These are phyloP conservation scores for Pteropus alecto DNA, from an alignment of 2,113 vertebrate genomes.

Conservation along the genomic window DNA sequence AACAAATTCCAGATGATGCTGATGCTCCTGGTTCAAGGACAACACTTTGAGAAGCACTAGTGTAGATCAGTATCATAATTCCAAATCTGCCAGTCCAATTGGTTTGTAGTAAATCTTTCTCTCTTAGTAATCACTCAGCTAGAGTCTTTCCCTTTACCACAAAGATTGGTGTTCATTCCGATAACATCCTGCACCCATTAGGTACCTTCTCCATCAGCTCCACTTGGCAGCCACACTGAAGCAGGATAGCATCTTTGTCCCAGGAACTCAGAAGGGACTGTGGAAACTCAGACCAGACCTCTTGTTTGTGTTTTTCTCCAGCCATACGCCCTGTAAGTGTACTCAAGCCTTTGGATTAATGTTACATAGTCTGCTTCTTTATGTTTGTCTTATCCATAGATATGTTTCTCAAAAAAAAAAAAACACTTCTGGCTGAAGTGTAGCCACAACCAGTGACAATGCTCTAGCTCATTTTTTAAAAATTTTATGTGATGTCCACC, in stretches of 20 bases:
- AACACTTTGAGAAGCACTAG: background rate
- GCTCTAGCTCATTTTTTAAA: background rate
- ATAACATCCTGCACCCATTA: constrained; percentile 60
- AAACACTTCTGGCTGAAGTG: background rate
- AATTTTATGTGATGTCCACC: background rate
- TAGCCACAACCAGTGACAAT: background rate
- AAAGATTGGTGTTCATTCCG: background rate
- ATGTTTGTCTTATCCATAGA: background rate
- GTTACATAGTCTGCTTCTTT: background rate
- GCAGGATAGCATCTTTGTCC: constrained; percentile 85
- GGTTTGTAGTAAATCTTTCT: background rate
- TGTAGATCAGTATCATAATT: background rate
- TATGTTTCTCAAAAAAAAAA: background rate
- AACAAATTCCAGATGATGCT: background rate
- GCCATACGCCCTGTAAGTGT: constrained; percentile 96
- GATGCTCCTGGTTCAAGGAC: background rate
- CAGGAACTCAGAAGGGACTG: constrained; percentile 81
- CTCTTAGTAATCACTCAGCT: background rate
- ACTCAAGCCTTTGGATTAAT: background rate
- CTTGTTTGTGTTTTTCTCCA: constrained; percentile 93
- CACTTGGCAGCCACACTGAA: constrained; percentile 74
- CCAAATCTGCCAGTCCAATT: background rate
- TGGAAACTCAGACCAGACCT: constrained; percentile 88
- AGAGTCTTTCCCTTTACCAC: background rate
- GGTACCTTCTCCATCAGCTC: constrained; percentile 93